These are phyloP conservation scores for Riptortus pedestris DNA, from an alignment of 1,140 invertebrate genomes.

Conservation along the genomic window DNA sequence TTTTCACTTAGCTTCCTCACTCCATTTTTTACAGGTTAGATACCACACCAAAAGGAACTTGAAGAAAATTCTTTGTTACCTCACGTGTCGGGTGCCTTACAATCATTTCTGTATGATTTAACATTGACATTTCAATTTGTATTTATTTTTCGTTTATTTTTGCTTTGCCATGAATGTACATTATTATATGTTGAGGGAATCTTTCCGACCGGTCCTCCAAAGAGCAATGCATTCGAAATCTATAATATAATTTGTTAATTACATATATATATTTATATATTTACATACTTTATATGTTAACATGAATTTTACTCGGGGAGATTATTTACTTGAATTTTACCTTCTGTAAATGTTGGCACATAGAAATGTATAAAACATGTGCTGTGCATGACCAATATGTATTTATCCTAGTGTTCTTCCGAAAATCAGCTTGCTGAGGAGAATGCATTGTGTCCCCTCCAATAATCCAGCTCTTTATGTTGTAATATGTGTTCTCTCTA, in stretches of 20 bases:
- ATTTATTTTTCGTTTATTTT: constrained; percentile 16
- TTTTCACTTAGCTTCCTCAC: constrained; percentile 24
- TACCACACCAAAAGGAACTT: constrained; percentile 15
- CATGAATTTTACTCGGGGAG: not conserved
- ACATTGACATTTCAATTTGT: not conserved
- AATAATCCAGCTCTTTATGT: constrained; percentile 16
- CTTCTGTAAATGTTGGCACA: constrained; percentile 12
- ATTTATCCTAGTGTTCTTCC: constrained; percentile 16
- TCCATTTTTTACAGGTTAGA: constrained; percentile 10
- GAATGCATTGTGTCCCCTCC: constrained; percentile 12
- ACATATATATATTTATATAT: not conserved
- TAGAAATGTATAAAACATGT: constrained; percentile 14
- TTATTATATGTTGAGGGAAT: not conserved
- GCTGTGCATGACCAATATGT: constrained; percentile 15
- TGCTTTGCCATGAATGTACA: not conserved
- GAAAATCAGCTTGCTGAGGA: constrained; percentile 14
- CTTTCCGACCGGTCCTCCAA: not conserved
- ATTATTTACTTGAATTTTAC: not conserved
- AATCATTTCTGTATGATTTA: not conserved
- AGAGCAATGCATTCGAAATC: constrained; percentile 14
- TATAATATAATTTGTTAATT: not conserved
- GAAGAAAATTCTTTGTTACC: constrained; percentile 30
- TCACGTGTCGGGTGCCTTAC: not conserved
- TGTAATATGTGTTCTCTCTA: constrained; percentile 14
- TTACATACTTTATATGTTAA: not conserved